Evolutionary conservation across 2,888 invertebrate genomes (phyloP).

Genomic region (Chorisops tibialis): DNA sequence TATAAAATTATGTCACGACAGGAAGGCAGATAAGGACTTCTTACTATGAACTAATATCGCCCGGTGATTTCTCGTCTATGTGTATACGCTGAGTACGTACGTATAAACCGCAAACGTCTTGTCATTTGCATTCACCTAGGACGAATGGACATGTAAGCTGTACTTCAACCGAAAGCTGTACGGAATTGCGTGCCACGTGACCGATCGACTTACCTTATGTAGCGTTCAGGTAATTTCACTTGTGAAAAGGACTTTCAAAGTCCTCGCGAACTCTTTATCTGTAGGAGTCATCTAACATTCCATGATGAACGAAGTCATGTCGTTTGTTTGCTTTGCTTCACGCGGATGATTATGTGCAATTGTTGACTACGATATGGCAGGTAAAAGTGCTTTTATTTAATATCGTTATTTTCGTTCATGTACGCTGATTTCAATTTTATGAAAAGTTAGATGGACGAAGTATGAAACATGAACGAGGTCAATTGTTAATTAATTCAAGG

Average conservation of each 20-base stretch:
- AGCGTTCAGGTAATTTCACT: constrained; percentile 14
- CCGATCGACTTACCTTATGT: constrained; percentile 21
- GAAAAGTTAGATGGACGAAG: constrained; percentile 9
- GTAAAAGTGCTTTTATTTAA: background rate
- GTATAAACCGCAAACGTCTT: background rate
- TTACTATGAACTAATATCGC: constrained; percentile 15
- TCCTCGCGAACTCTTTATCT: constrained; percentile 23
- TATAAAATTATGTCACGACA: constrained; percentile 53
- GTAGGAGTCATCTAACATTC: constrained; percentile 32
- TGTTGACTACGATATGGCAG: background rate
- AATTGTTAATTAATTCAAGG: constrained; percentile 34
- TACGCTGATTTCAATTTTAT: constrained; percentile 21
- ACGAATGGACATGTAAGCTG: background rate
- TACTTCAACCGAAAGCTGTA: background rate
- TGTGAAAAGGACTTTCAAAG: constrained; percentile 1
- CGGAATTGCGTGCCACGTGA: constrained; percentile 32
- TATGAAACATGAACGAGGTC: constrained; percentile 29
- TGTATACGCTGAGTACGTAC: background rate
- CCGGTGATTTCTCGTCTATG: constrained; percentile 18
- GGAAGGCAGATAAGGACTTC: constrained; percentile 52
- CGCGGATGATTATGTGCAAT: constrained; percentile 28
- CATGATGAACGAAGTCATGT: constrained; percentile 31
- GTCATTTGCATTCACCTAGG: constrained; percentile 30
- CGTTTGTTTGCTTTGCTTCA: constrained; percentile 25
- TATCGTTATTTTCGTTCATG: constrained; percentile 7